Base-by-base conservation (phyloP, 1,140 invertebrate genomes). In the Homarus americanus region DNA sequence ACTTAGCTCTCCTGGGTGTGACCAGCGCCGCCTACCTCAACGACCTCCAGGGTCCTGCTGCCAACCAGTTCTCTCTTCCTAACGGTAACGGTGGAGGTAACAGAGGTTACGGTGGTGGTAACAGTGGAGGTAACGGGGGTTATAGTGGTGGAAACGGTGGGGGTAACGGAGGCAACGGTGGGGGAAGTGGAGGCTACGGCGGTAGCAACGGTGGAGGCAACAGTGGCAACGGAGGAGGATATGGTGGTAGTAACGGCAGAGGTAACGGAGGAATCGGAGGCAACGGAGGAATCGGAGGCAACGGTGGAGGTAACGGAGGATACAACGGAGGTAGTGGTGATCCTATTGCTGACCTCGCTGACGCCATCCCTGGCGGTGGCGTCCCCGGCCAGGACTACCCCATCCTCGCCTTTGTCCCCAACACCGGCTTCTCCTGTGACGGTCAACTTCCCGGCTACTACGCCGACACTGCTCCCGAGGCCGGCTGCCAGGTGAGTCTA, bases 391-490 rank as follows among this genome's bases (percentile, higher is more conserved):
- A 91, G 63, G 93, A 94, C 88, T 94, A 93, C 87, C 93, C 93
- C 5, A 90, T 93, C 85, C 49, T 85, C 9, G 40, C 83, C 41
- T 94, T 87, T 80, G 40, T 92, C 63, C 94, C 94, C 0, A 91
- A 93, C 66, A 95, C 95, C 0, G 66, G 87, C 15, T 95, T 95
- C 92, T 93, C 93, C 44, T 95, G 95, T 91, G 93, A 93, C 38
- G 93, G 93, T 36, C 94, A 95, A 20, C 69, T 85, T 9, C 41
- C 83, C 32, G 83, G 83, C 40, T 85, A 85, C 34, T 93, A 93
- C 79, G 93, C 93, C 40, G 93, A 94, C 82, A 94, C 94, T n/a
- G 72, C 32, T 24, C 36, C 36, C 28, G 41, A 34, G 78, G n/a
- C 41, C 34, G n/a, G 44, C 20, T 24, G 75, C 24, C 53, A 32